A percentile compares a stretch with the other conserved stretches of the same genome.
Evolutionary conservation across 2,888 invertebrate species (phyloP).

Genomic region (Zygogramma bicolorata): DNA sequence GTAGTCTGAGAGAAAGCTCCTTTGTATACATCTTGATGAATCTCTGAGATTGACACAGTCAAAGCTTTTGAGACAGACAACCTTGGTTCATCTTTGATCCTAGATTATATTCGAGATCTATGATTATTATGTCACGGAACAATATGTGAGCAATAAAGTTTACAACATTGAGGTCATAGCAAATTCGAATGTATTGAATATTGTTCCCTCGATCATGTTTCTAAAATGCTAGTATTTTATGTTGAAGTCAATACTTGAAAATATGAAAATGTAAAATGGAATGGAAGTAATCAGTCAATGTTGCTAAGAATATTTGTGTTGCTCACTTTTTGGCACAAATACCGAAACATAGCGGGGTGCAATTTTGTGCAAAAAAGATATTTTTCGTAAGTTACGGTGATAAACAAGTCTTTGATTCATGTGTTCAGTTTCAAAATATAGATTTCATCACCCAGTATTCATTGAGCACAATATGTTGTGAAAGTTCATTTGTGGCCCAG

Average conservation of each 20-base stretch:
- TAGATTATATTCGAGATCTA: background rate
- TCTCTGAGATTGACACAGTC: background rate
- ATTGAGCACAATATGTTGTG: background rate
- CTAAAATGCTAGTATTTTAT: background rate
- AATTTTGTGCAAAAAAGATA: slow-evolving; percentile 10
- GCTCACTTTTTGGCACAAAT: slow-evolving; percentile 33
- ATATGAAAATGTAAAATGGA: slow-evolving; percentile 37
- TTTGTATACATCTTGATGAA: background rate
- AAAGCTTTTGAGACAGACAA: background rate
- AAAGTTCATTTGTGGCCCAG: background rate
- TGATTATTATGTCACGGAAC: slow-evolving; percentile 21
- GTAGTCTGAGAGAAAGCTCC: slow-evolving; percentile 8
- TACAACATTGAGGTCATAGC: slow-evolving; percentile 33
- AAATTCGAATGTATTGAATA: slow-evolving; percentile 24
- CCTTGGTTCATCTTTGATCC: background rate
- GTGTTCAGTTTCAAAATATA: background rate
- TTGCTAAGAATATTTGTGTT: slow-evolving; percentile 10
- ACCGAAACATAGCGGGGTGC: background rate
- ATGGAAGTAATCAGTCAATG: slow-evolving; percentile 39
- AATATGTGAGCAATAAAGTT: slow-evolving; percentile 38
- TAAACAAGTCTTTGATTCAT: background rate
- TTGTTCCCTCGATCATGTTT: slow-evolving; percentile 31
- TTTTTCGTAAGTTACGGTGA: background rate
- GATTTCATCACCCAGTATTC: background rate
- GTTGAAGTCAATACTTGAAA: slow-evolving; percentile 1